Conservation (phyloP, 2,113 vertebrate species). For the Taurulus bubalis region DNA sequence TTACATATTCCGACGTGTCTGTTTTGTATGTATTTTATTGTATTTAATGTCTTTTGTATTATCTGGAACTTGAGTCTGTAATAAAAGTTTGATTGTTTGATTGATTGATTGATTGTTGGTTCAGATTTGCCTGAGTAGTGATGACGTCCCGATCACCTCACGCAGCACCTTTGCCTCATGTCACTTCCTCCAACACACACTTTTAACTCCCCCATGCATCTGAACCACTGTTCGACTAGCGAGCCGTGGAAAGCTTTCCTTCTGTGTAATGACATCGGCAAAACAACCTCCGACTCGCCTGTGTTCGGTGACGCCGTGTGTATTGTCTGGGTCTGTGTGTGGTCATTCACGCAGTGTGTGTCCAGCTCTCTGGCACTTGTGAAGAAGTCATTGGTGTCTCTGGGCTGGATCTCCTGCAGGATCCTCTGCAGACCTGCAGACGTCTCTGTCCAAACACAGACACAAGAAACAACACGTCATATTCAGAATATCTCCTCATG, state of each 20-base stretch:
- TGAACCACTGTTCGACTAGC: not conserved
- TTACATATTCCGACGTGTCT: too few species aligned
- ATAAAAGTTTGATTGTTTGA: too few species aligned
- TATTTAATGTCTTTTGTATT: too few species aligned
- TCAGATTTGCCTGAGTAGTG: not conserved
- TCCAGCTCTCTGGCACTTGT: constrained; percentile 86
- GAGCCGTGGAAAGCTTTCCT: not conserved
- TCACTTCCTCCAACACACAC: not conserved
- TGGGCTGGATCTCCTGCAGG: constrained; percentile 93
- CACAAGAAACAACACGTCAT: not conserved
- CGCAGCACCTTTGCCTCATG: not conserved
- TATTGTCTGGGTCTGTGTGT: constrained; percentile 42
- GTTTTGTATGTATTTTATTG: too few species aligned
- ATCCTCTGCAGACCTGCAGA: constrained; percentile 88
- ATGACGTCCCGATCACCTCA: not conserved
- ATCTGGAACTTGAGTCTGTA: too few species aligned
- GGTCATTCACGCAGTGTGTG: constrained; percentile 62
- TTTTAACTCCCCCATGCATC: not conserved
- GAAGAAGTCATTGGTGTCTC: constrained; percentile 95
- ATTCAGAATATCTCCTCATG: not conserved
- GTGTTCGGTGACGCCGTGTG: constrained; percentile 50
- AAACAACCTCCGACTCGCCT: constrained; percentile 41
- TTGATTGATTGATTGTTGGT: too few species aligned
- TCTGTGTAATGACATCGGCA: not conserved
- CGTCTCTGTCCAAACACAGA: constrained; percentile 80